These are phyloP conservation scores for Spodoptera frugiperda DNA, from an alignment of 1,140 invertebrate species.

Conservation along the genomic window DNA sequence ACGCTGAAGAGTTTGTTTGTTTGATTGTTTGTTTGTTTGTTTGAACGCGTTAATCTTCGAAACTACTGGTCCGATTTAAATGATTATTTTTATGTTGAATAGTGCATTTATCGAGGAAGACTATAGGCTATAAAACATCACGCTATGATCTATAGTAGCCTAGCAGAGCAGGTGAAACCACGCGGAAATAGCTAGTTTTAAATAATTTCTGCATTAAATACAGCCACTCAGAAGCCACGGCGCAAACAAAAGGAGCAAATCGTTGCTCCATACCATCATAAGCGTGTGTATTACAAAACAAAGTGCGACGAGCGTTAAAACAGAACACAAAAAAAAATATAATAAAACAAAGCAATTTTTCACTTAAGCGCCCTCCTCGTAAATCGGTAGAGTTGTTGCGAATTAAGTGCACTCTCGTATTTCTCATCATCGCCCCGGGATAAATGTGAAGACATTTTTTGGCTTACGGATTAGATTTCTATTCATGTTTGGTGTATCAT, in stretches of 20 bases:
- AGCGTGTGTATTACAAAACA: not conserved
- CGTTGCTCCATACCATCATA: conserved; percentile 10
- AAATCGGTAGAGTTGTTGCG: conserved; percentile 66
- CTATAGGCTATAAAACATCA: no score
- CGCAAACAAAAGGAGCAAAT: not conserved
- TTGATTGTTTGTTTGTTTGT: no score
- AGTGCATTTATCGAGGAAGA: no score
- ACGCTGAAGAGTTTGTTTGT: no score
- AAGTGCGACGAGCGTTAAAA: conserved; percentile 18
- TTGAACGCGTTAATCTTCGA: no score
- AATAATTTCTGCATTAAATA: no score
- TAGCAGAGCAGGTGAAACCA: no score
- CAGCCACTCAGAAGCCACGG: no score
- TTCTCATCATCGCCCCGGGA: conserved; percentile 52
- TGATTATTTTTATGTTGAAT: no score
- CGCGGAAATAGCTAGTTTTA: no score
- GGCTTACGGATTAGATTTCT: not conserved
- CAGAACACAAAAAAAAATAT: conserved; percentile 59
- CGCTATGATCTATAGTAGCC: no score
- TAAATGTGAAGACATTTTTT: conserved; percentile 40
- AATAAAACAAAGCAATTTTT: conserved; percentile 73
- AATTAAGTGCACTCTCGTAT: conserved; percentile 71
- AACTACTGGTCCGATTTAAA: no score
- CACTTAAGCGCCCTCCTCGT: conserved; percentile 63
- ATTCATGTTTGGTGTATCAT: not conserved